Evolutionary conservation across 2,113 vertebrate genomes (phyloP).

Genomic region (Callipepla californica): DNA sequence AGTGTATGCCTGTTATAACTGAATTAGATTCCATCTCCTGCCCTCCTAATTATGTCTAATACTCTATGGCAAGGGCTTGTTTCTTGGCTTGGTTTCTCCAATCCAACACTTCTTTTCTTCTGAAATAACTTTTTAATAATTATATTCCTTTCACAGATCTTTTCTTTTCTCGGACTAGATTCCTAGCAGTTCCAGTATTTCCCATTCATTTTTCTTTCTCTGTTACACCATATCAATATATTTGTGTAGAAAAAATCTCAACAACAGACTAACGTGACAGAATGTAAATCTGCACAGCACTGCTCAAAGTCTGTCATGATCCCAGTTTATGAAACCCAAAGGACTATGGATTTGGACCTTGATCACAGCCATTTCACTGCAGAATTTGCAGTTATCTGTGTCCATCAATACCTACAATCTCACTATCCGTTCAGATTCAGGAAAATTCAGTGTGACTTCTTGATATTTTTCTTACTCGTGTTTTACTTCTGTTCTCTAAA

Average conservation of each 20-base stretch:
- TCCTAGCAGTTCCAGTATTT: background rate
- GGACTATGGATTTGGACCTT: background rate
- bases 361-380: background rate
- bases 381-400: background rate
- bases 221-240: background rate
- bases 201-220: background rate
- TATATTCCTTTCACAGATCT: background rate
- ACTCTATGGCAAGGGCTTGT: background rate
- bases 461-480: background rate
- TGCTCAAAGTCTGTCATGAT: background rate
- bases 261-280: background rate
- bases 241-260: conserved; percentile 3
- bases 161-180: conserved; percentile 13
- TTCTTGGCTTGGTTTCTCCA: background rate
- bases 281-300: conserved; percentile 27
- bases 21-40: background rate
- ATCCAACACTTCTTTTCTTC: background rate
- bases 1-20: background rate
- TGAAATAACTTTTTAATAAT: background rate
- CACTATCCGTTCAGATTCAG: background rate
- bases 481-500: background rate
- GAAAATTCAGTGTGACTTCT: background rate
- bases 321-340: background rate
- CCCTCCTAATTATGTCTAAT: background rate
- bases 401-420: background rate